Percentiles rank a stretch among this genome's conserved stretches.
These are phyloP conservation scores for Melanogrammus aeglefinus DNA, from an alignment of 2,797 vertebrate species.

Conservation along the genomic window DNA sequence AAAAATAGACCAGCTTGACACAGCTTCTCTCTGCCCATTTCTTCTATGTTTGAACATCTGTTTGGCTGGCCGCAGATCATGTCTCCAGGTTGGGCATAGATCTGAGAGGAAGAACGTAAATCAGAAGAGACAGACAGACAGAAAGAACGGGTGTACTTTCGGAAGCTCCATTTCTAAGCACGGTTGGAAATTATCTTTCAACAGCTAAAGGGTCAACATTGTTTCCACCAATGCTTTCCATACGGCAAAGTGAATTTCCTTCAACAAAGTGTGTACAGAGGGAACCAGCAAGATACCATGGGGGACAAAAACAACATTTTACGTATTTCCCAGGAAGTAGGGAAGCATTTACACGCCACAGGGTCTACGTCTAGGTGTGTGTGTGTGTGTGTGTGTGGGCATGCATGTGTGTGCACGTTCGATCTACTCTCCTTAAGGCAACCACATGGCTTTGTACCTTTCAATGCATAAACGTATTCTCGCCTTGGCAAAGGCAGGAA, in stretches of 20 bases:
- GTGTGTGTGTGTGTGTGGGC: conserved; percentile 7
- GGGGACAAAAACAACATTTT: background rate
- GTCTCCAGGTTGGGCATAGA: background rate
- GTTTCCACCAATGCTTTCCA: background rate
- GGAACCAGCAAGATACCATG: background rate
- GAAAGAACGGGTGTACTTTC: background rate
- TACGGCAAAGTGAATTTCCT: background rate
- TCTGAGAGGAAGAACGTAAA: background rate
- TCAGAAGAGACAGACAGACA: background rate
- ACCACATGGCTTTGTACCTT: conserved; percentile 31
- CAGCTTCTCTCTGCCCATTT: background rate
- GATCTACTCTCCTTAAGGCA: conserved; percentile 26
- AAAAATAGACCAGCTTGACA: background rate
- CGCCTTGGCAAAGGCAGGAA: conserved; percentile 30
- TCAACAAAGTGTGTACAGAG: background rate
- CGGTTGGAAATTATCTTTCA: background rate
- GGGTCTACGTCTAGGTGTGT: background rate
- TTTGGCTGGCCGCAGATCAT: background rate
- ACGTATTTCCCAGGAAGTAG: background rate
- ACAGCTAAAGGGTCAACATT: background rate
- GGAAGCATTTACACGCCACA: background rate
- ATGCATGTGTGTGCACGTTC: background rate
- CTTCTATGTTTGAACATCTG: background rate
- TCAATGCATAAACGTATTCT: conserved; percentile 23
- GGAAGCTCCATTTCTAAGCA: background rate